Evolutionary conservation across 1,140 invertebrate genomes (phyloP).

Genomic region (Eciton burchellii): DNA sequence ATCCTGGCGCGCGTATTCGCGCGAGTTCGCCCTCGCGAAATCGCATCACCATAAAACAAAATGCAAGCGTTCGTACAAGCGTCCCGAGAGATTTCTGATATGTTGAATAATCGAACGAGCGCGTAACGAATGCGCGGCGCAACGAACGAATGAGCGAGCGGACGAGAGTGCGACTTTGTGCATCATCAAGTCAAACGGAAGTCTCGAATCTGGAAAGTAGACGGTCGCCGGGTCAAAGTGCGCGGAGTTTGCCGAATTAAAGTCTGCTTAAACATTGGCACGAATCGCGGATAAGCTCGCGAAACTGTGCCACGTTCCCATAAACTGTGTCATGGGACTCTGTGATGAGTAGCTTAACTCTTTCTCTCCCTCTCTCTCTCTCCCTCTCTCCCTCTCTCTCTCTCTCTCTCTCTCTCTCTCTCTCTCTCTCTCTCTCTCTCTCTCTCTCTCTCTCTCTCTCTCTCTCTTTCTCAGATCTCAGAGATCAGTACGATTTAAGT

Average conservation of each 20-base stretch:
- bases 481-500: not conserved
- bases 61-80: not conserved
- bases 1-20: not conserved
- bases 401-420: no score
- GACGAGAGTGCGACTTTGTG: not conserved
- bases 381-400: no score
- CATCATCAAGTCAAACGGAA: constrained; percentile 41
- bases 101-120: constrained; percentile 14
- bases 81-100: constrained; percentile 27
- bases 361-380: not conserved
- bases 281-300: constrained; percentile 3
- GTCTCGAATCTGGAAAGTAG: constrained; percentile 25
- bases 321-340: constrained; percentile 4
- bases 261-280: constrained; percentile 62
- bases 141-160: not conserved
- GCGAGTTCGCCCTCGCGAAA: constrained; percentile 20
- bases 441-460: not conserved
- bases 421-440: not conserved
- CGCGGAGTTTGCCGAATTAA: constrained; percentile 55
- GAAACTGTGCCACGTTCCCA: not conserved
- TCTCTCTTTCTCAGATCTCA: no score
- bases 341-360: not conserved
- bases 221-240: constrained; percentile 8
- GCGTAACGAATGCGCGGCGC: constrained; percentile 1
- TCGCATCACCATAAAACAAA: not conserved